These are phyloP conservation scores for Colius striatus DNA, from an alignment of 2,113 vertebrate species.

Conservation along the genomic window DNA sequence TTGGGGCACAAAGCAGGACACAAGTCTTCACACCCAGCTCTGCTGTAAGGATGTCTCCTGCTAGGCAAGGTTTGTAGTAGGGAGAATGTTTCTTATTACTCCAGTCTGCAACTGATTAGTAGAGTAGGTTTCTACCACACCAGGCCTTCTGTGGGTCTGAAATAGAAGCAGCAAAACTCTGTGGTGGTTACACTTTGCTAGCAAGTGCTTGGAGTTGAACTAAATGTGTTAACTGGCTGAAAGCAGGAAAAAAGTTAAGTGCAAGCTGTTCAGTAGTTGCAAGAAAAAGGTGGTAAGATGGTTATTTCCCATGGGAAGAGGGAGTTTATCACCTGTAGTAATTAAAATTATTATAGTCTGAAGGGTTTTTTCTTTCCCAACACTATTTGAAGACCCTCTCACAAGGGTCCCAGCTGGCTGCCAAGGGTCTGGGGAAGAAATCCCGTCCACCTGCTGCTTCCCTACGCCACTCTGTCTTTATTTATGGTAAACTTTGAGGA, in stretches of 20 bases:
- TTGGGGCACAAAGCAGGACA: neutral
- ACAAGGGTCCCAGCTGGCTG: neutral
- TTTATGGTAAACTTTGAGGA: slow-evolving; percentile 15
- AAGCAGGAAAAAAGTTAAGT: neutral
- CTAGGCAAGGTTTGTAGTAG: neutral
- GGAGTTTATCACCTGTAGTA: neutral
- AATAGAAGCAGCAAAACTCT: neutral
- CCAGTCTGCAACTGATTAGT: neutral
- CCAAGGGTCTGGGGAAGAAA: neutral
- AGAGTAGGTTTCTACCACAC: neutral
- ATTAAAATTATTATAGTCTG: neutral
- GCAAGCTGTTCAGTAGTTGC: neutral
- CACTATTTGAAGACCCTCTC: neutral
- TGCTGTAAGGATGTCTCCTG: neutral
- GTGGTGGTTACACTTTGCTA: neutral
- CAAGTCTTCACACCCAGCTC: neutral
- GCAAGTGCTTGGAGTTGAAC: neutral
- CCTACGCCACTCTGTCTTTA: neutral
- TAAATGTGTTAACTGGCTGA: neutral
- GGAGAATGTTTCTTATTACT: neutral
- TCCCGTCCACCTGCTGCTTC: neutral
- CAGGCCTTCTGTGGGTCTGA: neutral
- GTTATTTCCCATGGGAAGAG: neutral
- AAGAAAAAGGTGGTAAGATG: neutral
- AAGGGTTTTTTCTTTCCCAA: neutral